A percentile compares a stretch with the other conserved stretches of the same genome.
These are phyloP conservation scores for Sarcoramphus papa DNA, from an alignment of 2,797 vertebrate species.

Conservation along the genomic window DNA sequence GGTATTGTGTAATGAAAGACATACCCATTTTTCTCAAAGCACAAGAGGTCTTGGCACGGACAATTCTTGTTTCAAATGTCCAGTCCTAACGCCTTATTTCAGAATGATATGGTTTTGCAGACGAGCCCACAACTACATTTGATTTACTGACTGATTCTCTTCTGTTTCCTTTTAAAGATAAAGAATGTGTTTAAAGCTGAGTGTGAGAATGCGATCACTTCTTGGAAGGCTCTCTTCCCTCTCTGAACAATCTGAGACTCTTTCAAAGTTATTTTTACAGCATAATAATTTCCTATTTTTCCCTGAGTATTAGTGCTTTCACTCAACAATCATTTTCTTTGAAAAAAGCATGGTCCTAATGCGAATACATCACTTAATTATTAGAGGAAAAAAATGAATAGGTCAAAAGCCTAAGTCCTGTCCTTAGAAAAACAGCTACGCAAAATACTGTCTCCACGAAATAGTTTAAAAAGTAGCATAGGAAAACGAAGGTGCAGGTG, in stretches of 20 bases:
- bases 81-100: conserved; percentile 17
- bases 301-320: not conserved
- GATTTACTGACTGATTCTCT: conserved; percentile 63
- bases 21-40: conserved; percentile 28
- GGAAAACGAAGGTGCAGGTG: not conserved
- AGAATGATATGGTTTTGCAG: conserved; percentile 50
- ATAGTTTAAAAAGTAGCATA: not conserved
- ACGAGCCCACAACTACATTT: conserved; percentile 46
- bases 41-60: conserved; percentile 25
- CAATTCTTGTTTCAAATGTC: conserved; percentile 35
- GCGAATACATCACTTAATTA: not conserved
- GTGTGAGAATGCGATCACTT: conserved; percentile 43
- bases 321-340: not conserved
- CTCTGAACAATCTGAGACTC: conserved; percentile 32
- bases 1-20: conserved; percentile 35
- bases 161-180: conserved; percentile 76
- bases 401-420: not conserved
- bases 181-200: conserved; percentile 68
- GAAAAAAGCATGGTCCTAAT: not conserved
- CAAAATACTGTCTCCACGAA: not conserved
- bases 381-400: not conserved
- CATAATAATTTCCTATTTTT: not conserved
- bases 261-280: conserved; percentile 29
- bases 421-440: not conserved
- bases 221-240: conserved; percentile 52